Conservation (phyloP, 1,140 invertebrate species). For the Eupeodes corollae region DNA sequence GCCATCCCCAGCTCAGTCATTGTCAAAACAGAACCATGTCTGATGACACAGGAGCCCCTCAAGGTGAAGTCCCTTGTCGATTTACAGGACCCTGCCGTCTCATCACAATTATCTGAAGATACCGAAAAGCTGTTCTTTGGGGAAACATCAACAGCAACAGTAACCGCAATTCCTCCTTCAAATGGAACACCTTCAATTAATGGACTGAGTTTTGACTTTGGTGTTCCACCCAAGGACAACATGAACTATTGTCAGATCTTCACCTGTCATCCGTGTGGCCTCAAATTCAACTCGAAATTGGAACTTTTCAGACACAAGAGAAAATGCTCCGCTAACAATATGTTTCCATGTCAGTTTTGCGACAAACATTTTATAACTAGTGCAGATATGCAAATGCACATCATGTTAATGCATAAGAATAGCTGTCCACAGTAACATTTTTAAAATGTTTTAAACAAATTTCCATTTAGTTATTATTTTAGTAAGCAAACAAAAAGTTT, state of each 20-base stretch:
- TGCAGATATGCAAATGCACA: background rate
- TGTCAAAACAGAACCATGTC: too few species aligned
- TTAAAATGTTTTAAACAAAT: too few species aligned
- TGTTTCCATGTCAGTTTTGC: background rate
- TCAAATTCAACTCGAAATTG: background rate
- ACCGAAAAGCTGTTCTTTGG: too few species aligned
- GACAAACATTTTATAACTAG: background rate
- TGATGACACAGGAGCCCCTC: too few species aligned
- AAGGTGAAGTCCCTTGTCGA: too few species aligned
- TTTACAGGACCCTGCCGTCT: too few species aligned
- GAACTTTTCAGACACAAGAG: background rate
- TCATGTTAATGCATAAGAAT: background rate
- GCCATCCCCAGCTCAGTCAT: too few species aligned
- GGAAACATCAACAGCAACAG: too few species aligned
- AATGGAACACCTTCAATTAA: background rate
- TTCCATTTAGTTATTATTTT: too few species aligned
- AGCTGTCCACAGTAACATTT: background rate
- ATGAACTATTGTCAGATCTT: background rate
- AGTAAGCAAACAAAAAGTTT: too few species aligned
- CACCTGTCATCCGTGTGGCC: background rate
- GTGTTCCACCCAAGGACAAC: background rate
- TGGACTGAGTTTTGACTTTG: background rate
- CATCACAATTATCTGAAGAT: too few species aligned
- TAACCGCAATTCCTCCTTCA: background rate
- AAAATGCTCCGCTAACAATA: background rate